These are phyloP conservation scores for Phenacoccus solenopsis DNA, from an alignment of 1,140 invertebrate genomes.

Conservation along the genomic window DNA sequence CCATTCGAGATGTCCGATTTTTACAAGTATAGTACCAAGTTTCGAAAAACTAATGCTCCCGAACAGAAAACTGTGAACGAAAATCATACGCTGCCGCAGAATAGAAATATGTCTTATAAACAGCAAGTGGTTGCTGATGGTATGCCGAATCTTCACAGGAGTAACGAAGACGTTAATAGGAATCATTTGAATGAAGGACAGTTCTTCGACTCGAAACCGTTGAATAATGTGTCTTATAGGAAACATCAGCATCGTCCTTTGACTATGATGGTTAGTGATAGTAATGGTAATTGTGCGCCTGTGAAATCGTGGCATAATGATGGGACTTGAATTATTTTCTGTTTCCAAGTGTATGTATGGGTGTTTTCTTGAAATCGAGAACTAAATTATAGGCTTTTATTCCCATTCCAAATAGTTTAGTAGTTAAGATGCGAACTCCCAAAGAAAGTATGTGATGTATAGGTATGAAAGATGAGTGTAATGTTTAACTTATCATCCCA, in stretches of 20 bases:
- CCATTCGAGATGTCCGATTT: slow-evolving; percentile 95
- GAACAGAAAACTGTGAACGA: background rate
- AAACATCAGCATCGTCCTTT: background rate
- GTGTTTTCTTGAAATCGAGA: too few species aligned
- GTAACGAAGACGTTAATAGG: background rate
- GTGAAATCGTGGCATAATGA: background rate
- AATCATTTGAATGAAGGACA: background rate
- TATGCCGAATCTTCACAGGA: background rate
- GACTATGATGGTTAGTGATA: background rate
- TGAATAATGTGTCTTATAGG: background rate
- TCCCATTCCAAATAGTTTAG: too few species aligned
- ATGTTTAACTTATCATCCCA: too few species aligned
- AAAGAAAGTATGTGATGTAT: too few species aligned
- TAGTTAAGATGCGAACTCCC: too few species aligned
- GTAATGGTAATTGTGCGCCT: background rate
- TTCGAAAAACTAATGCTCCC: slow-evolving; percentile 40
- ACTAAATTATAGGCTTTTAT: too few species aligned
- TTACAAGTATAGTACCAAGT: slow-evolving; percentile 93
- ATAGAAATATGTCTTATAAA: background rate
- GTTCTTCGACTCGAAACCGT: background rate
- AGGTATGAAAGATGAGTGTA: too few species aligned
- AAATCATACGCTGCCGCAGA: background rate
- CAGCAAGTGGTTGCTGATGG: background rate
- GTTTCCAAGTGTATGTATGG: too few species aligned
- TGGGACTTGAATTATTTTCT: background rate